Evolutionary conservation across 2,113 vertebrate genomes (phyloP), one percentile per base, ranked within the genome.

Genomic region (Sterna hirundo): DNA sequence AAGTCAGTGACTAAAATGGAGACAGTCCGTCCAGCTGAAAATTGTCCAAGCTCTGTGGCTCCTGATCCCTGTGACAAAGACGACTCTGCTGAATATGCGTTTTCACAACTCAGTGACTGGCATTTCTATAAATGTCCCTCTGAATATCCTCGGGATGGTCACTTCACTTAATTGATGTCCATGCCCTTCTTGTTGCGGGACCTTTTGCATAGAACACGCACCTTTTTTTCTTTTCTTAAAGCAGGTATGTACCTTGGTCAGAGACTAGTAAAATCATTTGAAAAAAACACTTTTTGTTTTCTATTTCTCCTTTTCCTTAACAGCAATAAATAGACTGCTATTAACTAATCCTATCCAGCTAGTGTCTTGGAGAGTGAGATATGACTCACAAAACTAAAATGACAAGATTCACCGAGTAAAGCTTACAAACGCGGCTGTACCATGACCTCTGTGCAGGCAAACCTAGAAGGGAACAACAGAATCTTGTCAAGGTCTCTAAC

Each of bases 361-460:
- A 32, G 14, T 21, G 7, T 15, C 6, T 29, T 30, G 12, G 23
- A 66, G 74, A 80, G 19, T 1, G 1, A 91, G 29, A 30, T 15
- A 32, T 9, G 11, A 25, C 10, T 68, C 15, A 15, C 13, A 26
- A 42, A 65, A 64, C 0, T 25, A 17, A 74, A 60, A 42, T 4
- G 1, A 16, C 20, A 19, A 70, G 14, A 42, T 4, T 60, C 10
- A 47, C 12, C 40, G 7, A 70, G 25, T 13, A 29, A 26, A 2
- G 1, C n/a, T 74, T 84, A 22, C 8, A 2, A 80, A 52, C 7
- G 4, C 75, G 14, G 21, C 13, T 71, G n/a, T 32, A 30, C 11
- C 46, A 21, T 0, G 1, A 22, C 16, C 21, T 44, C 29, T 38
- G 14, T 0, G 1, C 88, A 47, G 4, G 22, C 6, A 77, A 74